Base-by-base conservation (phyloP, 2,797 vertebrate genomes). In the Micropoecilia bifurca region DNA sequence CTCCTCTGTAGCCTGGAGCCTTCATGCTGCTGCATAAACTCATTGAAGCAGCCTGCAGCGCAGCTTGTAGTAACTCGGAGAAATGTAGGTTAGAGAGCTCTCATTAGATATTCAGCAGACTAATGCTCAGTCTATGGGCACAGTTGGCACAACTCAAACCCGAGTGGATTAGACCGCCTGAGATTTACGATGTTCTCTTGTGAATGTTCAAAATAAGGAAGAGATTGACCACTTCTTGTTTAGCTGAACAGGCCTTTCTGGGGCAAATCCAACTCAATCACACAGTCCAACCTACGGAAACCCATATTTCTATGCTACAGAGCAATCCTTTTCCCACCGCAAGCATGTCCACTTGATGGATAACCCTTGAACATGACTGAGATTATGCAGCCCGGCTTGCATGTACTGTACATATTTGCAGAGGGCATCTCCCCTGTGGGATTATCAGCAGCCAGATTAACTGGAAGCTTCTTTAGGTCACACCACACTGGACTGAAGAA, bases 381-480 rank as follows among this genome's bases (percentile, higher is more conserved):
- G 92, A 92, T 94, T 90, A 93, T 33, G 80, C 85, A 81, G 82
- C 48, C 84, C 45, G 2, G 71, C 41, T 80, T 84, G 80, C 78
- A 87, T 89, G 88, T 83, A 79, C 80, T 77, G 88, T 83, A 90
- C 90, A 94, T 92, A 90, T 92, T 92, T 90, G 79, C 81, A 85
- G 85, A 79, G 89, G 78, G 85, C 78, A 73, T 80, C 79, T 89
- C 88, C 84, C 89, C 73, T 84, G 74, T 80, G 71, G 91, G 93
- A 94, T 94, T 94, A 94, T 79, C 85, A 82, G 66, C 78, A 68
- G 68, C 75, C 92, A 94, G 92, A 94, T 94, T 93, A 93, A 92
- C 87, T 88, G 80, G 85, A 92, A 93, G 88, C 93, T 92, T 92
- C 92, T 94, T 92, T 92, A 80, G 75, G 87, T 68, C 78, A 75